phyloP scores from a whole-genome alignment of 2,113 vertebrate genomes.

The Bolborhynchus lineola region DNA sequence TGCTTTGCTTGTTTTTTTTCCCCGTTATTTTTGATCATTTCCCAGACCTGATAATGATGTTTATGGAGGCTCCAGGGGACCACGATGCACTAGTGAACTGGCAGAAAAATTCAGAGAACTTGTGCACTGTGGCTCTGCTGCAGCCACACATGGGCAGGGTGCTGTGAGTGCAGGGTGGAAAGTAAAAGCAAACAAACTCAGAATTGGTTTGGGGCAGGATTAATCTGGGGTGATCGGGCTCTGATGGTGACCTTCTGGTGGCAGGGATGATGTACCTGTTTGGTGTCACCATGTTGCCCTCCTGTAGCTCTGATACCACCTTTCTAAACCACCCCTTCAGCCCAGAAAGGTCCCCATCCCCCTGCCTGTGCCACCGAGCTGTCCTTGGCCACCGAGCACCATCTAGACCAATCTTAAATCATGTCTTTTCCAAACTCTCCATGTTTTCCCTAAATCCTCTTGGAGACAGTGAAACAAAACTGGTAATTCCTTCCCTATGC shows the following conservation, averaged over 20 bases:
- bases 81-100: background rate
- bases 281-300: background rate
- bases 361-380: rapidly evolving
- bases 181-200: background rate
- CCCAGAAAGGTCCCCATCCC: background rate
- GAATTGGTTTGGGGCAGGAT: background rate
- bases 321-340: background rate
- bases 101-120: background rate
- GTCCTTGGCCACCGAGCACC: rapidly evolving
- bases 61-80: background rate
- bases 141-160: background rate
- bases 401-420: background rate
- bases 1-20: background rate
- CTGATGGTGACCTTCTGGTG: background rate
- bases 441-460: background rate
- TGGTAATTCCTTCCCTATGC: background rate
- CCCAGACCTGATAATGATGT: rapidly evolving
- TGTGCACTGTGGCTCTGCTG: background rate
- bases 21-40: background rate
- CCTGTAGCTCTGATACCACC: background rate
- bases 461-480: background rate
- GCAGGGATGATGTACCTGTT: background rate
- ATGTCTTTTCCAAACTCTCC: background rate
- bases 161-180: background rate
- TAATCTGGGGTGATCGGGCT: background rate